A percentile compares a stretch with the other conserved stretches of the same genome.
Conservation (phyloP, 1,140 invertebrate genomes). For the Drosophila rufa region DNA sequence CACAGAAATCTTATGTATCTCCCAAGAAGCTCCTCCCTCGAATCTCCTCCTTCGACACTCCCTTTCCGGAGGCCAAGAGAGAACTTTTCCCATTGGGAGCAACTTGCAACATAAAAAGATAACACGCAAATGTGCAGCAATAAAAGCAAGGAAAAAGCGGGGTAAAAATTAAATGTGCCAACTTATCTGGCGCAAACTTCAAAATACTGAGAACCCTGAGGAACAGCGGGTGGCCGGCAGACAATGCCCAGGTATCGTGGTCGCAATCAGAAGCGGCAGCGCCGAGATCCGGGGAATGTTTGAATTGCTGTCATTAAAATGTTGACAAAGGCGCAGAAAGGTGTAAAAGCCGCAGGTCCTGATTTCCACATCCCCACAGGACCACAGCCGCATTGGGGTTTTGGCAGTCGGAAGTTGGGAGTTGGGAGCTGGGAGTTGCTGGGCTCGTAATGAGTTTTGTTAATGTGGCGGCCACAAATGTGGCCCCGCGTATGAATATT, state of each 20-base stretch:
- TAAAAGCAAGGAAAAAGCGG: conserved; percentile 53
- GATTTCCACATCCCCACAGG: conserved; percentile 6
- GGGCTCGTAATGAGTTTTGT: conserved; percentile 68
- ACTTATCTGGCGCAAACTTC: conserved; percentile 73
- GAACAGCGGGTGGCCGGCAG: conserved; percentile 31
- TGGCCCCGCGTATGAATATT: conserved; percentile 21
- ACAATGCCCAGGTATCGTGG: conserved; percentile 70
- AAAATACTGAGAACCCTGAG: conserved; percentile 8
- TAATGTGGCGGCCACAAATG: conserved; percentile 74
- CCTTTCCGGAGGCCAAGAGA: not conserved
- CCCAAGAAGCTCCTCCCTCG: not conserved
- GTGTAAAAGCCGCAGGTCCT: conserved; percentile 68
- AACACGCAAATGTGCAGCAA: conserved; percentile 74
- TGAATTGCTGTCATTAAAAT: conserved; percentile 85
- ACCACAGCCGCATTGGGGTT: not conserved
- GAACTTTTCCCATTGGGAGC: conserved; percentile 13
- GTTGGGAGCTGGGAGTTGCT: conserved; percentile 1
- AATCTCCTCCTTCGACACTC: not conserved
- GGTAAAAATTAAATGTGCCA: conserved; percentile 74
- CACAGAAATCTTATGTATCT: too few species aligned
- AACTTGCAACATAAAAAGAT: conserved; percentile 78
- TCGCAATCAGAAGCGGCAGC: conserved; percentile 56
- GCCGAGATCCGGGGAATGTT: conserved; percentile 50
- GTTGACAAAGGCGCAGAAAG: conserved; percentile 82
- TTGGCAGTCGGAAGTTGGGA: conserved; percentile 1